Percentiles rank a stretch among this genome's conserved stretches.
phyloP scores from a whole-genome alignment of 2,113 vertebrate species.

The Prionailurus viverrinus region DNA sequence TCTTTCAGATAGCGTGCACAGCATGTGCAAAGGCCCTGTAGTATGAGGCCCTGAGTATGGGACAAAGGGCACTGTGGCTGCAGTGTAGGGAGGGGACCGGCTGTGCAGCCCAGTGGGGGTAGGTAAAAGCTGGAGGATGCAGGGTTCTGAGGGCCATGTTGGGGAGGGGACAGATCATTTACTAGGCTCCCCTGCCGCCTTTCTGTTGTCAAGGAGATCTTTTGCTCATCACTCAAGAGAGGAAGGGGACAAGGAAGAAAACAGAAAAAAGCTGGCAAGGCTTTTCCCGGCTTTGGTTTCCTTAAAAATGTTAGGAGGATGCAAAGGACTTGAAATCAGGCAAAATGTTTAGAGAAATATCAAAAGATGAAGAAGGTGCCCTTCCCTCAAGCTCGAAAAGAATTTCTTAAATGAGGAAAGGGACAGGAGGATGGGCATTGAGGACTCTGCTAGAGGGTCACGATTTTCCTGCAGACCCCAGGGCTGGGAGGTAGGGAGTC shows the following conservation, averaged over 20 bases:
- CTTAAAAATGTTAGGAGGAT: not conserved
- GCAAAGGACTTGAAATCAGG: not conserved
- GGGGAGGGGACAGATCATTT: not conserved
- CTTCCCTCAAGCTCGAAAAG: not conserved
- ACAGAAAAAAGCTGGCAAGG: not conserved
- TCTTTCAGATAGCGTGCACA: not conserved
- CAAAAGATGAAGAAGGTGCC: not conserved
- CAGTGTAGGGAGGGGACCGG: too few species aligned
- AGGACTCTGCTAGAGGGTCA: not conserved
- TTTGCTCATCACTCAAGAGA: not conserved
- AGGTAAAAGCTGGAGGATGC: not conserved
- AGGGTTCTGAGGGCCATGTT: accelerated
- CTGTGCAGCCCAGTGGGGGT: too few species aligned
- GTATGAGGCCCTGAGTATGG: not conserved
- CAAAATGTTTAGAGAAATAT: not conserved
- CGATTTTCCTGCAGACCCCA: not conserved
- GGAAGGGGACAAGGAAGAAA: not conserved
- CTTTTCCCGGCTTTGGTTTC: not conserved
- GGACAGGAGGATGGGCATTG: not conserved
- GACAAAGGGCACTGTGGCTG: not conserved
- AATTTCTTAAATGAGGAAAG: not conserved
- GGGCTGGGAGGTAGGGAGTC: not conserved
- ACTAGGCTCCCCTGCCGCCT: not conserved
- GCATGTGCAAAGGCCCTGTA: not conserved
- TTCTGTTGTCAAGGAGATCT: not conserved